phyloP scores from a whole-genome alignment of 2,797 vertebrate species.

The Pangasius sanitwongsei region DNA sequence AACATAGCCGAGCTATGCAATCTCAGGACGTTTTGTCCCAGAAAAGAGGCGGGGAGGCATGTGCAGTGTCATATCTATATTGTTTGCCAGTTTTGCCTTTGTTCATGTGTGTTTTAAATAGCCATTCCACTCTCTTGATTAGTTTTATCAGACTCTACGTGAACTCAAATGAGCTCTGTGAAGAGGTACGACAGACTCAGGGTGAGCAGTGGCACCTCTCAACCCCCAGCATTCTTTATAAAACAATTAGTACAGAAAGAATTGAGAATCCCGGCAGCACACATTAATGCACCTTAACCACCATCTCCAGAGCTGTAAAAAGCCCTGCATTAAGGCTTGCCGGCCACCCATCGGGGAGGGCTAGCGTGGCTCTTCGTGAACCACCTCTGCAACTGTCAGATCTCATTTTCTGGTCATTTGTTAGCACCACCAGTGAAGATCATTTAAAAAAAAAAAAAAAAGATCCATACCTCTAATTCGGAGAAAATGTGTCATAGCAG shows the following conservation, averaged over 20 bases:
- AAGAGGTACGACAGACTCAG: neutral
- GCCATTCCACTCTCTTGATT: neutral
- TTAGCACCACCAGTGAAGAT: conserved; percentile 58
- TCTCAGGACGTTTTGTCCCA: conserved; percentile 10
- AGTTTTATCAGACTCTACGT: conserved; percentile 7
- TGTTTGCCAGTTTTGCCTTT: neutral
- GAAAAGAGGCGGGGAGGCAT: neutral
- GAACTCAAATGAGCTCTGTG: conserved; percentile 4
- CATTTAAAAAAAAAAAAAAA: conserved; percentile 45
- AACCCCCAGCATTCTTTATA: conserved; percentile 46
- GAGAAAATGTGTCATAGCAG: conserved; percentile 59
- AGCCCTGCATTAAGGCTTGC: conserved; percentile 56
- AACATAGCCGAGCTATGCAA: neutral
- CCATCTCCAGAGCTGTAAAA: conserved; percentile 55
- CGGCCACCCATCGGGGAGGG: conserved; percentile 48
- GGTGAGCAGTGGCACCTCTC: conserved; percentile 11
- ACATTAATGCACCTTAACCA: conserved; percentile 57
- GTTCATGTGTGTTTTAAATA: conserved; percentile 1
- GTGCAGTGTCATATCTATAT: neutral
- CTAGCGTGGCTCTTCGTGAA: conserved; percentile 36
- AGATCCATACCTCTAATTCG: conserved; percentile 59
- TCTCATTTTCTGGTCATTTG: conserved; percentile 62
- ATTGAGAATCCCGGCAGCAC: conserved; percentile 47
- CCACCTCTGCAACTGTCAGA: conserved; percentile 56
- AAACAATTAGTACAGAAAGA: conserved; percentile 55